These are phyloP conservation scores for Gadopsis marmoratus DNA, from an alignment of 2,797 vertebrate genomes.

Conservation along the genomic window DNA sequence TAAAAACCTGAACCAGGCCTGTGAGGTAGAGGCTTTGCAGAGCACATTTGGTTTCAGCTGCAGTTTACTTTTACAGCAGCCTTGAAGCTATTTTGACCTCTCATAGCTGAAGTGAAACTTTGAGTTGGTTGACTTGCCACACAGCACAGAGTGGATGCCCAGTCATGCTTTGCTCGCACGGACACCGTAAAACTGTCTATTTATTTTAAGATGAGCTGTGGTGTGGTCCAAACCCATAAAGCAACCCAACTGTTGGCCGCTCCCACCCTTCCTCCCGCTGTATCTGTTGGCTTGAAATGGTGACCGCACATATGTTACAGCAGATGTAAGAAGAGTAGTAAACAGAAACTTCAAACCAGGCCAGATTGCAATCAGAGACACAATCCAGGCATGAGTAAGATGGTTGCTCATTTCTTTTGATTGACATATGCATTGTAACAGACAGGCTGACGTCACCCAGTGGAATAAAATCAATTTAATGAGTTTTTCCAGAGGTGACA, in stretches of 20 bases:
- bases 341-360: slow-evolving; percentile 38
- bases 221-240: slow-evolving; percentile 52
- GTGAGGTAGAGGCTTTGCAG: slow-evolving; percentile 37
- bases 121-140: slow-evolving; percentile 10
- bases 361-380: slow-evolving; percentile 29
- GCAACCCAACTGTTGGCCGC: slow-evolving; percentile 40
- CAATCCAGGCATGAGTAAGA: neutral
- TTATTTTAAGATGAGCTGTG: slow-evolving; percentile 60
- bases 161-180: slow-evolving; percentile 8
- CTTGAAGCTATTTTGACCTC: slow-evolving; percentile 38
- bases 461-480: slow-evolving; percentile 41
- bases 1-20: slow-evolving; percentile 53
- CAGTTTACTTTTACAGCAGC: slow-evolving; percentile 43
- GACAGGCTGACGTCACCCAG: slow-evolving; percentile 31
- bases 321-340: slow-evolving; percentile 40
- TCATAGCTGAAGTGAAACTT: slow-evolving; percentile 24
- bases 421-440: slow-evolving; percentile 14
- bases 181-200: slow-evolving; percentile 47
- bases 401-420: slow-evolving; percentile 52
- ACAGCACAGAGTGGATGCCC: slow-evolving; percentile 12
- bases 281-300: slow-evolving; percentile 57
- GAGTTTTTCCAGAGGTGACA: slow-evolving; percentile 40
- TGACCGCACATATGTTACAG: slow-evolving; percentile 60
- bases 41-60: slow-evolving; percentile 52
- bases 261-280: slow-evolving; percentile 25